phyloP scores from a whole-genome alignment of 2,113 vertebrate species.

The Bubo blakistoni region DNA sequence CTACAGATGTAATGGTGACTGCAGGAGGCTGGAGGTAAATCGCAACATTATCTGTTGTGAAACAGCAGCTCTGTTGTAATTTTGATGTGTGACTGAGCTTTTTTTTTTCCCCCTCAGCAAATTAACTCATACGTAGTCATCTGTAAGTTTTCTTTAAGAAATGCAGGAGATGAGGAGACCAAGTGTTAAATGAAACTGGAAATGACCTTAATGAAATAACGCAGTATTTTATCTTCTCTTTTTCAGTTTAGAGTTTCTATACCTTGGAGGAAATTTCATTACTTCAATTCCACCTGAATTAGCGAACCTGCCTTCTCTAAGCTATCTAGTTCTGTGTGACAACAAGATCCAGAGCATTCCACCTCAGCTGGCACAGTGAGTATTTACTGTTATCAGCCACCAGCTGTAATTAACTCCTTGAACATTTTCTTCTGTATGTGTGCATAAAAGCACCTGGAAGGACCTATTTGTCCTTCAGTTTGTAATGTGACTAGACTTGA shows the following conservation, averaged over 20 bases:
- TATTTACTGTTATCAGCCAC: constrained; percentile 31
- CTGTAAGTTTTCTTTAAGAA: neutral
- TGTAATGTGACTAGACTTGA: neutral
- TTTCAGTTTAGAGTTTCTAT: constrained; percentile 91
- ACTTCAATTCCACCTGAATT: constrained; percentile 91
- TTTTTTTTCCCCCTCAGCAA: neutral
- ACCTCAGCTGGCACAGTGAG: constrained; percentile 93
- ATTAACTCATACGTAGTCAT: neutral
- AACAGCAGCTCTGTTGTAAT: neutral
- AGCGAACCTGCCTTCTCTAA: constrained; percentile 89
- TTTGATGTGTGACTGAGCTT: neutral
- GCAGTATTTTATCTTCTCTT: neutral
- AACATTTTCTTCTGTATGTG: neutral
- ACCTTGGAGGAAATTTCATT: constrained; percentile 97
- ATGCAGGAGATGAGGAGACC: neutral
- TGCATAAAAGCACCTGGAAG: neutral
- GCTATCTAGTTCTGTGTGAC: constrained; percentile 93
- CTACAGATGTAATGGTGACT: neutral
- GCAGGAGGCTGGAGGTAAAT: neutral
- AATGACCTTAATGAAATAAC: neutral
- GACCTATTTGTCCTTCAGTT: neutral
- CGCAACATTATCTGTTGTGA: neutral
- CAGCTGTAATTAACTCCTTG: neutral
- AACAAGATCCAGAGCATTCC: constrained; percentile 97
- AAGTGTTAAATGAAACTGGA: neutral